Base-by-base conservation (phyloP, 2,888 invertebrate species). In the Marasmarcha lunaedactyla region DNA sequence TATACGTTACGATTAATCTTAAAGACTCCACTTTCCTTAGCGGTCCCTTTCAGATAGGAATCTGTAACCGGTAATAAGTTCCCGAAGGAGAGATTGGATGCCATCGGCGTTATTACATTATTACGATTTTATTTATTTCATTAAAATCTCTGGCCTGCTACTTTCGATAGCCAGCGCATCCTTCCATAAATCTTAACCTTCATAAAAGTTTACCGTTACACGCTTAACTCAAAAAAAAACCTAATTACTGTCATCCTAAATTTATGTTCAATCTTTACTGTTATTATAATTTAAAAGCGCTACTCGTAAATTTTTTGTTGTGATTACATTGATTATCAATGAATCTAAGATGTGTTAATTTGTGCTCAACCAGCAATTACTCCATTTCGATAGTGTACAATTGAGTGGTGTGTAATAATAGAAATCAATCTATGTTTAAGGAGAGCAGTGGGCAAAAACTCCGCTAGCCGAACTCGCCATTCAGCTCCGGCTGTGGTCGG, bases 391-490 rank as follows among this genome's bases (percentile, higher is more conserved):
- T 70, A 66, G 57, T 63, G 65, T 66, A 57, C 58, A 62, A 61
- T 62, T 62, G 62, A 55, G 57, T 59, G 55, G 51, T 55, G 52
- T 55, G 53, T 62, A 66, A 71, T 72, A 72, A 74, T 65, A 69
- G 68, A 73, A 72, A 71, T 72, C 68, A 70, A 72, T 73, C 61
- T 63, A 52, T 48, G 49, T 54, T 55, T 60, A 71, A 69, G 57
- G 64, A 68, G 71, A 73, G 61, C 66, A 62, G 55, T 58, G 55
- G 57, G 56, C 60, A 71, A 76, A 74, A 71, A 70, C 72, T 57
- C 72, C 71, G 67, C 71, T 72, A 71, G 65, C 65, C 68, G 65
- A 74, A 76, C 67, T 68, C 55, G 65, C 59, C 68, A 71, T 73
- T 73, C 66, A 70, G 68, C 57, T 53, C 46, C 53, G 55, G 49